phyloP scores from a whole-genome alignment of 2,888 invertebrate genomes.

The Apamea epomidion region DNA sequence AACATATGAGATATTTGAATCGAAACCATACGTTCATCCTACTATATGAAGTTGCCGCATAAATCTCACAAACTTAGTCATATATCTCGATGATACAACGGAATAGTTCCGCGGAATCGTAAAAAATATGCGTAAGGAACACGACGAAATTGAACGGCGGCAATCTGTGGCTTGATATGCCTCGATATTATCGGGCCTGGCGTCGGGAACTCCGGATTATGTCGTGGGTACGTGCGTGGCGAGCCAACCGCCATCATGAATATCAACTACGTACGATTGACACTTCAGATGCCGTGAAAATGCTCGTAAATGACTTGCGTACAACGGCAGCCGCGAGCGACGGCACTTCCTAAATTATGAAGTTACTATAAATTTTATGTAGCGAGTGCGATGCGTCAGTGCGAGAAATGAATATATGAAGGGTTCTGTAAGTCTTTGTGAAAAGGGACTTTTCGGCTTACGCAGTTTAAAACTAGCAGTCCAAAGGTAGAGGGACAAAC shows the following conservation, averaged over 20 bases:
- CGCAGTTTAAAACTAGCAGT: no score
- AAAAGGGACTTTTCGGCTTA: constrained; percentile 4
- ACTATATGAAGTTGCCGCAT: constrained; percentile 54
- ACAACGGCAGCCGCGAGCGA: constrained; percentile 19
- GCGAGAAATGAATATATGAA: constrained; percentile 18
- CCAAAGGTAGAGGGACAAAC: no score
- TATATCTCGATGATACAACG: constrained; percentile 60
- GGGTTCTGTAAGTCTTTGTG: constrained; percentile 2
- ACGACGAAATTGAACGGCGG: constrained; percentile 62
- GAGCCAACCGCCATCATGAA: constrained; percentile 72
- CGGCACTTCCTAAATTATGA: constrained; percentile 56
- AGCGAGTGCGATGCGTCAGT: constrained; percentile 6
- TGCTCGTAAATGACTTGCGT: constrained; percentile 64
- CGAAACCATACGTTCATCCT: constrained; percentile 27
- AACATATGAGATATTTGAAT: constrained; percentile 43
- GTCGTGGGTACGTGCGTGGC: constrained; percentile 71
- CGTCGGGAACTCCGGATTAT: constrained; percentile 66
- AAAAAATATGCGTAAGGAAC: constrained; percentile 62
- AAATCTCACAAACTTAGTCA: constrained; percentile 59
- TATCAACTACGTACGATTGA: constrained; percentile 74
- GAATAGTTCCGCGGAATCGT: constrained; percentile 59
- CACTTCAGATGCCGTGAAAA: constrained; percentile 69
- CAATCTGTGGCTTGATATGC: constrained; percentile 64
- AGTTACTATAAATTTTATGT: constrained; percentile 54
- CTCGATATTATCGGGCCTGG: constrained; percentile 68